Percentiles rank a stretch among this genome's conserved stretches.
phyloP scores from a whole-genome alignment of 2,113 vertebrate genomes.

The Cyprinodon variegatus region DNA sequence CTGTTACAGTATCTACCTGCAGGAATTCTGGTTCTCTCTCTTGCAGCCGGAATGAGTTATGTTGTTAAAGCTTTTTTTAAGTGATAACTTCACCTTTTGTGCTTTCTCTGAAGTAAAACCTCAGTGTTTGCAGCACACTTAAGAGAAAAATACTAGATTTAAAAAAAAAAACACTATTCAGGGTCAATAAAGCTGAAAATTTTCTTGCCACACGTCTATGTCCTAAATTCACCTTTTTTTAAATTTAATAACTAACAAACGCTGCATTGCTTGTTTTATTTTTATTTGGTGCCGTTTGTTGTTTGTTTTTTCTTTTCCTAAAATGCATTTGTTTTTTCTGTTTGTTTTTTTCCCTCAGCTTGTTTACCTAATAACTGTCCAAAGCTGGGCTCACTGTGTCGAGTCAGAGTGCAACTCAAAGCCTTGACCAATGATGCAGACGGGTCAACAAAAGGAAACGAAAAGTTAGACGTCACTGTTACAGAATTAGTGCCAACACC shows the following conservation, averaged over 20 bases:
- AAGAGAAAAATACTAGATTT: not conserved
- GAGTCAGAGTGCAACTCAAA: slow-evolving; percentile 68
- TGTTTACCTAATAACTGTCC: slow-evolving; percentile 68
- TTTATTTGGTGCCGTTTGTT: not conserved
- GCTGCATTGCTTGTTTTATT: not conserved
- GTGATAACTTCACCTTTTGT: too few species aligned
- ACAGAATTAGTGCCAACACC: slow-evolving; percentile 9
- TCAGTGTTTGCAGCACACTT: too few species aligned
- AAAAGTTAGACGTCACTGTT: not conserved
- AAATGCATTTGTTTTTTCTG: not conserved
- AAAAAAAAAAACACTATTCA: not conserved
- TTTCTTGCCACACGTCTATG: not conserved
- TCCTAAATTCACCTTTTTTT: not conserved
- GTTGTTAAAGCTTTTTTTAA: too few species aligned
- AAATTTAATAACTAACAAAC: not conserved
- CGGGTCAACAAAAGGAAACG: not conserved
- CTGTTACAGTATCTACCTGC: too few species aligned
- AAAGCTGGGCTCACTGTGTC: slow-evolving; percentile 82
- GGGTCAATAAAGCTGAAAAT: not conserved
- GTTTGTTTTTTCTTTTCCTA: not conserved
- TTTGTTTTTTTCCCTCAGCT: slow-evolving; percentile 33
- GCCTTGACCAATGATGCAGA: slow-evolving; percentile 10
- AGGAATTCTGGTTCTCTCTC: too few species aligned
- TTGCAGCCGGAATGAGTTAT: too few species aligned
- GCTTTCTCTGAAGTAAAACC: too few species aligned